Base-by-base conservation (phyloP, 2,797 vertebrate species). In the Acrossocheilus wenchowensis region DNA sequence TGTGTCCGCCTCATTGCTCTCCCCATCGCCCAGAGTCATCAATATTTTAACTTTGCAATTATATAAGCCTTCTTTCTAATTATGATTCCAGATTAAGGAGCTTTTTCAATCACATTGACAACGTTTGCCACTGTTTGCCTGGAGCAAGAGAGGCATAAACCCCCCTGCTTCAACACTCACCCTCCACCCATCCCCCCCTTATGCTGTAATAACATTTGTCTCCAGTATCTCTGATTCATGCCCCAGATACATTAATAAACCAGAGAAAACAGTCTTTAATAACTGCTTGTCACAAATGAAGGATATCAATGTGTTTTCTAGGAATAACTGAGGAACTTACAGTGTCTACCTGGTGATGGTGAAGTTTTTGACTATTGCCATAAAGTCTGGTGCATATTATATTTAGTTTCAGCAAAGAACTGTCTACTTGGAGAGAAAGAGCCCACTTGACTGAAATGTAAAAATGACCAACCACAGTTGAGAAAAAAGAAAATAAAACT, bases 21-120 rank as follows among this genome's bases (percentile, higher is more conserved):
- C 87, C 73, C 36, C 84, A 71, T 88, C 89, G 93, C 94, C 91
- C 60, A 34, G 82, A 93, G 94, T 94, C 94, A 93, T 91, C 89
- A 83, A 94, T 93, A 94, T 92, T 94, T 94, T 91, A 94, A 94
- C 92, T 94, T 91, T 90, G 91, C 92, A 94, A 94, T 94, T 94
- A 94, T 92, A 93, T 91, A 92, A 93, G 90, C 89, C 92, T 87
- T 88, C 91, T 91, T 92, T 93, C 92, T 93, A 95, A 95, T 95
- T 95, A 95, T 94, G 93, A 93, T 94, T 93, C 91, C 92, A 94
- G 94, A 95, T 94, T 93, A 94, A 93, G 89, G 82, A 93, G 91
- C 90, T 91, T 92, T 92, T 95, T 94, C 93, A 93, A 93, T 94
- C 93, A 92, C 91, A 91, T 90, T 92, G 94, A 94, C 93, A 92